These are phyloP conservation scores for Gasterosteus nipponicus DNA, from an alignment of 2,113 vertebrate species.

Conservation along the genomic window DNA sequence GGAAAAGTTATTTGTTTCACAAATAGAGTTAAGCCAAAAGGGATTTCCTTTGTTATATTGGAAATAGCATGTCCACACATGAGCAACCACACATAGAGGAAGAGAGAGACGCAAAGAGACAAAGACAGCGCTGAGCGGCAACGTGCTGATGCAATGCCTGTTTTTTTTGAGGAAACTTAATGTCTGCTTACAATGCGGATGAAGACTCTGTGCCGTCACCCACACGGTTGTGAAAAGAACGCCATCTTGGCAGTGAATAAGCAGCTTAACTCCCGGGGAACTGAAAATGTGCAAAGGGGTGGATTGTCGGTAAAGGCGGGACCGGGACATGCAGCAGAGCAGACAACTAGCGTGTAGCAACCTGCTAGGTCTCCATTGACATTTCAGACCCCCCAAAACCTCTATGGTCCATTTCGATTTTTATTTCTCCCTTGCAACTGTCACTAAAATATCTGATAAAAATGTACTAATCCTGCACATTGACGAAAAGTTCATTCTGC, in stretches of 20 bases:
- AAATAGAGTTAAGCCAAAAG: conserved; percentile 47
- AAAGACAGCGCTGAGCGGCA: conserved; percentile 9
- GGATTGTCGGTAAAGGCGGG: not conserved
- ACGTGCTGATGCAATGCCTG: not conserved
- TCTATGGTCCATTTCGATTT: not conserved
- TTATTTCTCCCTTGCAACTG: not conserved
- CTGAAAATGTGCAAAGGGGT: not conserved
- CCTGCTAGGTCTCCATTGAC: not conserved
- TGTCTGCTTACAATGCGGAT: not conserved
- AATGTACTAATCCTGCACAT: not conserved
- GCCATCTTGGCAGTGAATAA: not conserved
- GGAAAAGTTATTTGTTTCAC: conserved; percentile 60
- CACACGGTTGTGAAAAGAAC: not conserved
- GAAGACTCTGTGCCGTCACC: not conserved
- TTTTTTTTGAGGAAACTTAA: conserved; percentile 6
- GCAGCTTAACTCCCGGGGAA: not conserved
- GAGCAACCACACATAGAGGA: conserved; percentile 24
- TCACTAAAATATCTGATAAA: not conserved
- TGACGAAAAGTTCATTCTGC: not conserved
- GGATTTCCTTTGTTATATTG: conserved; percentile 48
- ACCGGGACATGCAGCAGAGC: not conserved
- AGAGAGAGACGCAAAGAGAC: not conserved
- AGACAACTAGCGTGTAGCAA: not conserved
- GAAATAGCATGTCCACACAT: conserved; percentile 42
- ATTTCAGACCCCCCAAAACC: not conserved